These are phyloP conservation scores for Alentia gelatinosa DNA, from an alignment of 2,888 invertebrate genomes.

Conservation along the genomic window DNA sequence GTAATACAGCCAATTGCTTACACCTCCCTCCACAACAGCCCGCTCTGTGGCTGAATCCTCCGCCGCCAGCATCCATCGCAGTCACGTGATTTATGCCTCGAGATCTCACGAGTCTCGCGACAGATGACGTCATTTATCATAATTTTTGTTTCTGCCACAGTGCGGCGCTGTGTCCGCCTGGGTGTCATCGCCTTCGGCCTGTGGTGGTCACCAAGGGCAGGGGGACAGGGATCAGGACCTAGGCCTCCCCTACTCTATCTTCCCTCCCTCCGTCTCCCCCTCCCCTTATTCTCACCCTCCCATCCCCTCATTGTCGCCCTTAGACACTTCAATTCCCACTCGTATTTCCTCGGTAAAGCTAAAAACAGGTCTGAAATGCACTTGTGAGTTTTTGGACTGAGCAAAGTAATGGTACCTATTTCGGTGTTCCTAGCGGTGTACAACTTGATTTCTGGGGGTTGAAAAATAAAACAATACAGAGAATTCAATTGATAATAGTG, in stretches of 20 bases:
- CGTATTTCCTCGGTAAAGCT: neutral
- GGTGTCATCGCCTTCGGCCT: neutral
- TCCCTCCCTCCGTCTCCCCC: neutral
- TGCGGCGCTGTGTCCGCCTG: neutral
- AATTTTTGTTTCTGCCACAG: conserved; percentile 24
- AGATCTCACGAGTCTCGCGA: neutral
- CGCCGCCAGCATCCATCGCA: neutral
- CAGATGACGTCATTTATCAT: conserved; percentile 53
- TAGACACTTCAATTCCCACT: neutral
- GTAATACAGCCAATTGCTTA: conserved; percentile 47
- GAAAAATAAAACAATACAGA: too few species aligned
- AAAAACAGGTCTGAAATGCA: too few species aligned
- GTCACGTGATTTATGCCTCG: conserved; percentile 36
- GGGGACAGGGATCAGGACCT: conserved; percentile 29
- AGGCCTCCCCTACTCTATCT: conserved; percentile 4
- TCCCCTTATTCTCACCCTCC: neutral
- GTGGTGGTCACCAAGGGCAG: neutral
- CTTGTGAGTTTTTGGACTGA: too few species aligned
- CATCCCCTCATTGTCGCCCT: neutral
- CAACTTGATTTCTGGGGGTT: too few species aligned
- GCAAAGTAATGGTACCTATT: too few species aligned
- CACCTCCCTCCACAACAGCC: neutral
- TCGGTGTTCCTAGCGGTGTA: too few species aligned
- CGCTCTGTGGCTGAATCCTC: neutral
- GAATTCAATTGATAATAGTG: too few species aligned